phyloP scores from a whole-genome alignment of 2,797 vertebrate genomes.

The Acanthurus tractus region DNA sequence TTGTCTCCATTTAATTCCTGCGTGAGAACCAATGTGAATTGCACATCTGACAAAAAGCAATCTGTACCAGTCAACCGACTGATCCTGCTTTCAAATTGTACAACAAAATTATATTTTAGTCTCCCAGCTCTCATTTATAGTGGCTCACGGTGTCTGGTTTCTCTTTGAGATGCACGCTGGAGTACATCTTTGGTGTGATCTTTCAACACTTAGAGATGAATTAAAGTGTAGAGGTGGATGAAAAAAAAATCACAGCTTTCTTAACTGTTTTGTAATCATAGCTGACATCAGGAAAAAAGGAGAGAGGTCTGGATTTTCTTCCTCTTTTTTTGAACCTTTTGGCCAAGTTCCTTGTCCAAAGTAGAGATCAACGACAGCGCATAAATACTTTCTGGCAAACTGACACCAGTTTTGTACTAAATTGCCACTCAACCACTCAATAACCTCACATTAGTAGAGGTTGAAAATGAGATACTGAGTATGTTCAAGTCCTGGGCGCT shows the following conservation, averaged over 20 bases:
- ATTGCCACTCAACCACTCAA: neutral
- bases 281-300: neutral
- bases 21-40: slow-evolving; percentile 9
- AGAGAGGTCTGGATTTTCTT: neutral
- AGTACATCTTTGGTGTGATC: neutral
- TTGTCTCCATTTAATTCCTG: neutral
- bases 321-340: neutral
- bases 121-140: neutral
- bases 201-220: neutral
- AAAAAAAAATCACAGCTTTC: neutral
- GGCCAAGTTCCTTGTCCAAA: neutral
- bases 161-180: neutral
- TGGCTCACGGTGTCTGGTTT: neutral
- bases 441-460: neutral
- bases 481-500: neutral
- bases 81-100: slow-evolving; percentile 21
- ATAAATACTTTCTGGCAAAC: neutral
- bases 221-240: neutral
- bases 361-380: neutral
- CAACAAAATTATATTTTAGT: slow-evolving; percentile 1
- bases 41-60: neutral
- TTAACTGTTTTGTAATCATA: slow-evolving; percentile 11
- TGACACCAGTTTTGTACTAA: neutral
- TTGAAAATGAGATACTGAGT: neutral
- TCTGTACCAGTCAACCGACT: slow-evolving; percentile 11